A percentile compares a stretch with the other conserved stretches of the same genome.
phyloP scores from a whole-genome alignment of 2,113 vertebrate genomes.

The Craseonycteris thonglongyai region DNA sequence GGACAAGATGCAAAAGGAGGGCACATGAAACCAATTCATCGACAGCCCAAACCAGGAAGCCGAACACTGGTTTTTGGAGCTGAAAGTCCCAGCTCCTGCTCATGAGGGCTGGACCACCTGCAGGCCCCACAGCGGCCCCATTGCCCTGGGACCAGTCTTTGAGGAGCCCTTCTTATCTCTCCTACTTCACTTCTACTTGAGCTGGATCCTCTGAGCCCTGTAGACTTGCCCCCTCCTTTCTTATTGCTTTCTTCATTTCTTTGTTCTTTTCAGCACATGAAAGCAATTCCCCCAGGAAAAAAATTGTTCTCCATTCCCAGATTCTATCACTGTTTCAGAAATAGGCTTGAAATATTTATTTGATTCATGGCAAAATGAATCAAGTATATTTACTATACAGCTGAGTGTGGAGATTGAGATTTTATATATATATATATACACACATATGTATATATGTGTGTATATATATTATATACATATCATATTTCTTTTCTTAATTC shows the following conservation, averaged over 20 bases:
- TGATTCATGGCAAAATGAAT: neutral
- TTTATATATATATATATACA: too few species aligned
- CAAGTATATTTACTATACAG: neutral
- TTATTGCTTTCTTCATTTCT: neutral
- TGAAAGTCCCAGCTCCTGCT: neutral
- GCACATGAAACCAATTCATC: neutral
- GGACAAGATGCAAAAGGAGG: neutral
- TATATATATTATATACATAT: too few species aligned
- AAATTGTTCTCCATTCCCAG: neutral
- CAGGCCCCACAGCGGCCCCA: neutral
- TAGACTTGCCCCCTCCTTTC: neutral
- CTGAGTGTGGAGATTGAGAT: neutral
- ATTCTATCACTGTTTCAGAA: neutral
- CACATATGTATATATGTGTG: too few species aligned
- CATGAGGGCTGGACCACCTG: rapidly evolving
- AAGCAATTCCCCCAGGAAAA: neutral
- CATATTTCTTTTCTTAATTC: neutral
- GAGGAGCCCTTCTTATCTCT: neutral
- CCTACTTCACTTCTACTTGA: neutral
- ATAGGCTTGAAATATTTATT: neutral
- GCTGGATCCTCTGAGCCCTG: neutral
- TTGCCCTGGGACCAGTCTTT: neutral
- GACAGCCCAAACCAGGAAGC: too few species aligned
- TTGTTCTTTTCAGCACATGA: neutral
- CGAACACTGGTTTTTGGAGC: neutral